A percentile compares a stretch with the other conserved stretches of the same genome.
Evolutionary conservation across 2,797 vertebrate genomes (phyloP).

Genomic region (Gymnopithys bicolor): DNA sequence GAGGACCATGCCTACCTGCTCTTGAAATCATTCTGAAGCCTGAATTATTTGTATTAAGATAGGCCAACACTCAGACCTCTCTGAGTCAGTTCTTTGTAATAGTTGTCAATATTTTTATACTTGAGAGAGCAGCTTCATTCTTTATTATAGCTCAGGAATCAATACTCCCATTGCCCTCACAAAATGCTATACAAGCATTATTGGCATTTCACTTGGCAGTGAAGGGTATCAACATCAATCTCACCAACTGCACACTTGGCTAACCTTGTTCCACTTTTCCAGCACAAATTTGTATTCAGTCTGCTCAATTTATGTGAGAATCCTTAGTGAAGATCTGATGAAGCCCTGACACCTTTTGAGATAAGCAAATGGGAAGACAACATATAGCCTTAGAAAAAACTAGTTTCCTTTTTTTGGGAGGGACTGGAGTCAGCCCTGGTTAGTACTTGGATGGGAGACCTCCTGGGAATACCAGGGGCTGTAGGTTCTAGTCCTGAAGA

Average conservation of each 20-base stretch:
- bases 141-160: slow-evolving; percentile 90
- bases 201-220: slow-evolving; percentile 90
- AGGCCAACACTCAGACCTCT: slow-evolving; percentile 77
- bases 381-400: background rate
- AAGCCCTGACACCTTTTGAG: slow-evolving; percentile 23
- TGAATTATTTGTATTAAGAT: slow-evolving; percentile 86
- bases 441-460: too few relatives aligned
- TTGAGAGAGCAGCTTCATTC: slow-evolving; percentile 86
- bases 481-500: too few relatives aligned
- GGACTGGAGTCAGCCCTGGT: too few relatives aligned
- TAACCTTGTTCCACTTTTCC: slow-evolving; percentile 76
- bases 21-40: slow-evolving; percentile 78
- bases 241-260: slow-evolving; percentile 78
- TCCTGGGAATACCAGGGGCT: too few relatives aligned
- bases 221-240: slow-evolving; percentile 93
- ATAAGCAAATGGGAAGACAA: slow-evolving; percentile 44
- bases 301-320: slow-evolving; percentile 72
- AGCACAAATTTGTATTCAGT: slow-evolving; percentile 70
- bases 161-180: slow-evolving; percentile 93
- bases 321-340: slow-evolving; percentile 28
- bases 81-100: slow-evolving; percentile 85
- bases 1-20: slow-evolving; percentile 76
- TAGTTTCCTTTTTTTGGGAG: background rate
- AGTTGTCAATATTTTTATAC: slow-evolving; percentile 88
- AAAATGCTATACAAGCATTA: slow-evolving; percentile 96